These are phyloP conservation scores for Hydropotes inermis DNA, from an alignment of 2,113 vertebrate species.

Conservation along the genomic window DNA sequence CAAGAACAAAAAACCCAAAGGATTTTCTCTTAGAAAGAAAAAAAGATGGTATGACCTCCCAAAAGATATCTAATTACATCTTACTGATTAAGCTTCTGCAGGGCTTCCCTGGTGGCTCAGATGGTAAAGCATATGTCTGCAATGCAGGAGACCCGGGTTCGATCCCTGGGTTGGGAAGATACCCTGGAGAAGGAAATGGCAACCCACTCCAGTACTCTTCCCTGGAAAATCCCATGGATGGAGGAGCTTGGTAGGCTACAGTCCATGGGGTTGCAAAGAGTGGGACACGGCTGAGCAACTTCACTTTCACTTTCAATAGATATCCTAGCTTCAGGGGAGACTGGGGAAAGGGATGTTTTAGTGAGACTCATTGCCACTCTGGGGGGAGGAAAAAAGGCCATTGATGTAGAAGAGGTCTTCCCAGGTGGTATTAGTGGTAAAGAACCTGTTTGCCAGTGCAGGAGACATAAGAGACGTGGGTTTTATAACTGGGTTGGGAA, in stretches of 20 bases:
- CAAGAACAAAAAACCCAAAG: background rate
- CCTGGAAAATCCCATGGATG: too few relatives aligned
- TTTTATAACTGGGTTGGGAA: background rate
- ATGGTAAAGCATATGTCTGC: too few relatives aligned
- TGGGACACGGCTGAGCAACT: too few relatives aligned
- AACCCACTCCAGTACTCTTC: too few relatives aligned
- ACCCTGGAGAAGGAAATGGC: too few relatives aligned
- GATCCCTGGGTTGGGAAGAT: too few relatives aligned
- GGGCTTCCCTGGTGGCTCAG: too few relatives aligned
- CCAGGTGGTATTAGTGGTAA: background rate
- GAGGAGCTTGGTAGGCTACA: too few relatives aligned
- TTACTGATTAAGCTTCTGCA: background rate
- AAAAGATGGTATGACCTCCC: background rate
- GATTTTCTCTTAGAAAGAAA: background rate
- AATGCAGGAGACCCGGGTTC: too few relatives aligned
- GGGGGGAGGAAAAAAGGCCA: background rate
- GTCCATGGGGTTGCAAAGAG: too few relatives aligned
- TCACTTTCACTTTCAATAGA: background rate
- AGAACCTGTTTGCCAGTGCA: background rate
- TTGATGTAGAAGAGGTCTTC: background rate
- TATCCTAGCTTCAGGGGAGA: background rate
- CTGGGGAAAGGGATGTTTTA: background rate
- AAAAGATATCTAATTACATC: background rate
- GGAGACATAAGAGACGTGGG: accelerated
- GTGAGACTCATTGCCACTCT: background rate